Conservation (phyloP, 2,113 vertebrate species). For the Cynopterus brachyotis region DNA sequence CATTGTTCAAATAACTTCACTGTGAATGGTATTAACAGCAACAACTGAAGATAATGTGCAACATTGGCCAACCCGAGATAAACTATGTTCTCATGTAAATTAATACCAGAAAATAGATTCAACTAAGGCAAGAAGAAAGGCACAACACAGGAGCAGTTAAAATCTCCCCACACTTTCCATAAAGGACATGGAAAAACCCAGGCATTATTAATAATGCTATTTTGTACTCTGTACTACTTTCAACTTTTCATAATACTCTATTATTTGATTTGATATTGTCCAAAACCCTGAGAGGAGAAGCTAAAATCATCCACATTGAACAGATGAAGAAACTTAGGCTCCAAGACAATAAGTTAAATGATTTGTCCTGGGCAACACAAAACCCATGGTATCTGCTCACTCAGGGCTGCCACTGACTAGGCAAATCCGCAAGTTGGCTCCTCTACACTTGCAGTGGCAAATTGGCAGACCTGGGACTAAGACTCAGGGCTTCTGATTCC, state of each 20-base stretch:
- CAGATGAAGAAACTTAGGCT: conserved; percentile 16
- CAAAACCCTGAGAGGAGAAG: neutral
- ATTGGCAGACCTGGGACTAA: neutral
- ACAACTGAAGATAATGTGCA: conserved; percentile 29
- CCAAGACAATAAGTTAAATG: neutral
- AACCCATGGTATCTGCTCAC: neutral
- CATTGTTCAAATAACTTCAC: conserved; percentile 24
- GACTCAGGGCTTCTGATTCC: neutral
- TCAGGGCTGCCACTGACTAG: neutral
- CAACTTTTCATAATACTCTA: neutral
- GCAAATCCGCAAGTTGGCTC: neutral
- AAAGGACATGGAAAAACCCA: neutral
- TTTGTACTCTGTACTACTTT: neutral
- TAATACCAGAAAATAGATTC: conserved; percentile 42
- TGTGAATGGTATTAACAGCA: neutral
- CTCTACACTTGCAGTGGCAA: neutral
- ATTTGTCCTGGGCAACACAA: neutral
- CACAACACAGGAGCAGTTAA: neutral
- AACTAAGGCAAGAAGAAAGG: conserved; percentile 27
- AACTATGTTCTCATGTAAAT: conserved; percentile 51
- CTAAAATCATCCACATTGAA: neutral
- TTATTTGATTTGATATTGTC: conserved; percentile 1
- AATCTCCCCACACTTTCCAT: neutral
- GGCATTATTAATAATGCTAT: neutral
- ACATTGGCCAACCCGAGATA: conserved; percentile 41